Percentiles rank a stretch among this genome's conserved stretches.
Conservation (phyloP, 2,113 vertebrate species). For the Rynchops niger region DNA sequence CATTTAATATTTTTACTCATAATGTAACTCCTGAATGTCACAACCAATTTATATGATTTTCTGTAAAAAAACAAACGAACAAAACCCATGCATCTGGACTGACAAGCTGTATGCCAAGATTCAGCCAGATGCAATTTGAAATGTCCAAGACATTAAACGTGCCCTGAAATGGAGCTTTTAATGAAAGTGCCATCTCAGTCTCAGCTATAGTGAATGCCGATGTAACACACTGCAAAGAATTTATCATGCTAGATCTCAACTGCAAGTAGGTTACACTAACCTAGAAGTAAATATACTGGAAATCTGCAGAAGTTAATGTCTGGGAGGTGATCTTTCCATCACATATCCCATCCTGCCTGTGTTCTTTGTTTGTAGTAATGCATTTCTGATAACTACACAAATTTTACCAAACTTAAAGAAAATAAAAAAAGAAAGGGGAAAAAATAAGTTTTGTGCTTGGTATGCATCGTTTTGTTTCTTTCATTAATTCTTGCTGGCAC, state of each 20-base stretch:
- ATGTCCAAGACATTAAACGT: slow-evolving; percentile 53
- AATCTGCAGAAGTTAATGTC: background rate
- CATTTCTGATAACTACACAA: slow-evolving; percentile 29
- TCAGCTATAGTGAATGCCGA: background rate
- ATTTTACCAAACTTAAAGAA: slow-evolving; percentile 68
- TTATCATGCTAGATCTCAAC: background rate
- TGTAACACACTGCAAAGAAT: background rate
- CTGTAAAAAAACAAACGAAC: background rate
- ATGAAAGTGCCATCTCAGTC: slow-evolving; percentile 17
- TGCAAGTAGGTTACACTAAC: background rate
- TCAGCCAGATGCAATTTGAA: slow-evolving; percentile 70
- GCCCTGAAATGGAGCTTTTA: slow-evolving; percentile 10
- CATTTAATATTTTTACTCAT: slow-evolving; percentile 32
- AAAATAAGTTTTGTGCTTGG: slow-evolving; percentile 78
- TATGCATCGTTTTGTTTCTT: slow-evolving; percentile 95
- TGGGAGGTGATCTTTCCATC: background rate
- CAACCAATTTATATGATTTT: background rate
- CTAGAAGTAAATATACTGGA: background rate
- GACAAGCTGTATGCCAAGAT: slow-evolving; percentile 69
- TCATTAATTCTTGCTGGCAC: slow-evolving; percentile 96
- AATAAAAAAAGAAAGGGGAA: background rate
- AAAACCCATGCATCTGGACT: slow-evolving; percentile 58
- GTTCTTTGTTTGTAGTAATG: background rate
- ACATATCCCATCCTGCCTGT: background rate
- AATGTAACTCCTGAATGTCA: background rate